A percentile compares a stretch with the other conserved stretches of the same genome.
phyloP scores from a whole-genome alignment of 1,140 invertebrate species.

The Penaeus vannamei region DNA sequence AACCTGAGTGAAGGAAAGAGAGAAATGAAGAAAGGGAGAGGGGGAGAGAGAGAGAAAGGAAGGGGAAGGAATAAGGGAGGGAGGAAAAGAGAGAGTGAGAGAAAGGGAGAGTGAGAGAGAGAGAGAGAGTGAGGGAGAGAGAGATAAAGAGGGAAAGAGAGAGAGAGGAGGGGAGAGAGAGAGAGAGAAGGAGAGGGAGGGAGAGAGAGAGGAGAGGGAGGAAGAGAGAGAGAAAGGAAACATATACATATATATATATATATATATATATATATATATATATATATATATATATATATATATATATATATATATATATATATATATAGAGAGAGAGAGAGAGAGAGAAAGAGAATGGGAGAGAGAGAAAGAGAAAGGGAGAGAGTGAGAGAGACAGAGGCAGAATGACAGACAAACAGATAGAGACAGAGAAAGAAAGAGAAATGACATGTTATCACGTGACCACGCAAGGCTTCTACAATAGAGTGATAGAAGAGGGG shows the following conservation, averaged over 20 bases:
- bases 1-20: neutral
- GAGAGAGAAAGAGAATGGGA: no score
- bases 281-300: neutral
- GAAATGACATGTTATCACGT: neutral
- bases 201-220: neutral
- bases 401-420: no score
- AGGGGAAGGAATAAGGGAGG: neutral
- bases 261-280: neutral
- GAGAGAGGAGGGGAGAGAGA: neutral
- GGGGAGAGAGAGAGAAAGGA: neutral
- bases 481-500: constrained; percentile 1
- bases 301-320: neutral
- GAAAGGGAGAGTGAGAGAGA: constrained; percentile 23
- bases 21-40: neutral
- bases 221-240: constrained; percentile 14
- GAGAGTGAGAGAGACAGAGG: neutral
- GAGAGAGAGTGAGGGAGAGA: neutral
- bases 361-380: neutral
- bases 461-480: neutral
- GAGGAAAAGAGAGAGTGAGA: constrained; percentile 5
- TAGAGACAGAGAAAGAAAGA: neutral
- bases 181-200: neutral
- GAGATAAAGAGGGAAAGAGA: neutral
- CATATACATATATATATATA: neutral
- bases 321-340: neutral